These are phyloP conservation scores for Meandrina meandrites DNA, from an alignment of 92 coral and sea anemone genomes.

Conservation along the genomic window DNA sequence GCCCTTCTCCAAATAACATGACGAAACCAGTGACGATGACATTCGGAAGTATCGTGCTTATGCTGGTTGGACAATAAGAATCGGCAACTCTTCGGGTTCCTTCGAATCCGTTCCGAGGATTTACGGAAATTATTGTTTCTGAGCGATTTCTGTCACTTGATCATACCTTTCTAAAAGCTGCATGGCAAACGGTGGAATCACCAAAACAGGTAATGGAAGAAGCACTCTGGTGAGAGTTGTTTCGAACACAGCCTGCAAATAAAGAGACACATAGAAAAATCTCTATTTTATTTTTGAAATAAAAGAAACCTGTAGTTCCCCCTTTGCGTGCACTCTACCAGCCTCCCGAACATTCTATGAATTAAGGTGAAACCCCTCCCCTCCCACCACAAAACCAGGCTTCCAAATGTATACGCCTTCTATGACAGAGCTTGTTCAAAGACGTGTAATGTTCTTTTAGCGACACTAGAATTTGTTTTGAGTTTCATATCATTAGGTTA, in stretches of 20 bases:
- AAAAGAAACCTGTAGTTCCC: no score
- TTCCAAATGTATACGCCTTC: no score
- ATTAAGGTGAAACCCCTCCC: no score
- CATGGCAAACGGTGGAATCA: slow-evolving; percentile 88
- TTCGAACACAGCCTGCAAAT: slow-evolving; percentile 91
- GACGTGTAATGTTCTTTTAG: no score
- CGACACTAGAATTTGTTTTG: no score
- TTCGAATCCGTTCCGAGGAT: neutral
- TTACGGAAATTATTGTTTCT: neutral
- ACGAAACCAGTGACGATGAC: no score
- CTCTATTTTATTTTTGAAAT: neutral
- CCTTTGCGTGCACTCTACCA: no score
- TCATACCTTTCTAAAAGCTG: slow-evolving; percentile 87
- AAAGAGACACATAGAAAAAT: neutral
- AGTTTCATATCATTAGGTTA: no score
- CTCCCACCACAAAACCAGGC: no score
- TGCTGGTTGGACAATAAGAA: neutral
- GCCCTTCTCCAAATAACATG: no score
- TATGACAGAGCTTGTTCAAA: no score
- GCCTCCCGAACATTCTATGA: no score
- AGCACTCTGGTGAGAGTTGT: slow-evolving; percentile 86
- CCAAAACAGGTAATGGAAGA: slow-evolving; percentile 84
- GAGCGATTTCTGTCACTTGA: neutral
- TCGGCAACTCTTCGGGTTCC: neutral
- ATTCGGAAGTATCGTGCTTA: neutral